These are phyloP conservation scores for Campoplex nolae DNA, from an alignment of 2,888 invertebrate species.

Conservation along the genomic window DNA sequence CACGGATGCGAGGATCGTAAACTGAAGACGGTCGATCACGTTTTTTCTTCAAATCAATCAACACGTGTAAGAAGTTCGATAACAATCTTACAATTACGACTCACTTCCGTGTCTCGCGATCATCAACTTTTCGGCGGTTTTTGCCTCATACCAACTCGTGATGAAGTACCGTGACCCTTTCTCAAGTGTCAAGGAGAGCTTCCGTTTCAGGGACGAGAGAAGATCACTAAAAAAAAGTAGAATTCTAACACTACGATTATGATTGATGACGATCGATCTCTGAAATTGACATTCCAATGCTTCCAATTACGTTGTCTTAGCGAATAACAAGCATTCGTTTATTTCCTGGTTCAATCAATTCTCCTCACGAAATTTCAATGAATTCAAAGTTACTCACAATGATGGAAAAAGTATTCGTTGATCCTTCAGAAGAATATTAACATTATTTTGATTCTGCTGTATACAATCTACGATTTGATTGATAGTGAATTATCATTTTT, in stretches of 20 bases:
- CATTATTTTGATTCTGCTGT: neutral
- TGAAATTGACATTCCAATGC: neutral
- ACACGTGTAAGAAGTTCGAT: neutral
- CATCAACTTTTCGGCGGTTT: neutral
- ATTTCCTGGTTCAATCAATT: neutral
- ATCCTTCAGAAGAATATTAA: neutral
- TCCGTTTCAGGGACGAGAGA: slow-evolving; percentile 2
- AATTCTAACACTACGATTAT: neutral
- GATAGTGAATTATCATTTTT: neutral
- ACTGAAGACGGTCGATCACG: neutral
- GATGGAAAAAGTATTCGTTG: neutral
- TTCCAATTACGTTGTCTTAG: neutral
- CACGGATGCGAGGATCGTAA: neutral
- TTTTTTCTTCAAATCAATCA: neutral
- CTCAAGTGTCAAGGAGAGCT: neutral
- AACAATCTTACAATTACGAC: neutral
- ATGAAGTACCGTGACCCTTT: neutral
- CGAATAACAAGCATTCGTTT: neutral
- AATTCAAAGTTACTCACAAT: neutral
- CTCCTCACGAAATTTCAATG: neutral
- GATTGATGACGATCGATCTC: neutral
- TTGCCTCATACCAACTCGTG: neutral
- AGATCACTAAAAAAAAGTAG: neutral
- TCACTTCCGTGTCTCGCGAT: neutral
- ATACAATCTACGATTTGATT: neutral